Percentiles rank a stretch among this genome's conserved stretches.
Conservation (phyloP, 2,113 vertebrate genomes). For the Pteropus alecto region DNA sequence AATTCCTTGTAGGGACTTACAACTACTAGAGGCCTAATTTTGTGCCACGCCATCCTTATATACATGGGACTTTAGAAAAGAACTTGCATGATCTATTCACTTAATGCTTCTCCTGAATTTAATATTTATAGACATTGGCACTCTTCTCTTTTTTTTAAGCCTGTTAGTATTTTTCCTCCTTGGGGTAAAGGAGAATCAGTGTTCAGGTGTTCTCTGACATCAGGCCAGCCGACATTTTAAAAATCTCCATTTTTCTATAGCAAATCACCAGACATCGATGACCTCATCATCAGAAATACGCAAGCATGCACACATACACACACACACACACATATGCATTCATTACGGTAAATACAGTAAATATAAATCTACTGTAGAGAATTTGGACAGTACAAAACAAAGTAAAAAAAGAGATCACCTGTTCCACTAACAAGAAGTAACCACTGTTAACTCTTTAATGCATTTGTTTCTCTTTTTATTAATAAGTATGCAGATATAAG, state of each 20-base stretch:
- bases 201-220: neutral
- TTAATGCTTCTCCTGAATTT: neutral
- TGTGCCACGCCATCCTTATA: neutral
- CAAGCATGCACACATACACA: neutral
- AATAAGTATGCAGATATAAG: neutral
- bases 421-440: neutral
- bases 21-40: neutral
- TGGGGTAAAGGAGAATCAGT: neutral
- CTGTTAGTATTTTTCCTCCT: neutral
- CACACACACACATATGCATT: neutral
- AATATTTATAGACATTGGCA: neutral
- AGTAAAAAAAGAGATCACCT: neutral
- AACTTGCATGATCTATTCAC: neutral
- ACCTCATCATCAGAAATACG: neutral
- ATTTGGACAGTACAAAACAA: neutral
- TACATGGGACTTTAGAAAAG: neutral
- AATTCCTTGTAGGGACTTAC: neutral
- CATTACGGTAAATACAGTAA: neutral
- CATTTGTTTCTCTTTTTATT: neutral
- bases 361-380: neutral
- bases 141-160: neutral
- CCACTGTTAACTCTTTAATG: neutral
- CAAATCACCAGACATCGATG: neutral
- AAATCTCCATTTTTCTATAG: neutral
- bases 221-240: neutral